Conservation (phyloP, 1,140 invertebrate species). For the Gonatopus flavifemur region DNA sequence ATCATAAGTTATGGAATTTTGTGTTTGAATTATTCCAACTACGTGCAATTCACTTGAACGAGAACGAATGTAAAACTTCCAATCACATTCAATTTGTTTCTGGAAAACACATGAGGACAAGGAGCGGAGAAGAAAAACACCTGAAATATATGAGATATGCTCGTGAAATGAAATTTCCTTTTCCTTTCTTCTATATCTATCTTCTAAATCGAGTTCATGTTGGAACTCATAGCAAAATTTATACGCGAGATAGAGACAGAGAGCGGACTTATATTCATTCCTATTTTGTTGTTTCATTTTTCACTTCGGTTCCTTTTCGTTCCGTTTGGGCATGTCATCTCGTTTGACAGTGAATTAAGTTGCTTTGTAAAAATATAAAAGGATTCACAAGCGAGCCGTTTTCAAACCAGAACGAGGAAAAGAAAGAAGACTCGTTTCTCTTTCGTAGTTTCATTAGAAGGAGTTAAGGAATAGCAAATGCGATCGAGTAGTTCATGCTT, state of each 20-base stretch:
- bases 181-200: neutral
- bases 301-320: conserved; percentile 25
- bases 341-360: conserved; percentile 39
- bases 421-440: conserved; percentile 10
- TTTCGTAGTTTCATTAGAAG: no score
- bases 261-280: no score
- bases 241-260: no score
- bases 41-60: no score
- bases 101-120: no score
- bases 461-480: conserved; percentile 41
- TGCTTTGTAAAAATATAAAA: conserved; percentile 48
- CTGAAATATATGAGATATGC: no score
- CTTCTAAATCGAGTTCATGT: conserved; percentile 8
- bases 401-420: conserved; percentile 12
- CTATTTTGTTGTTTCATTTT: conserved; percentile 9
- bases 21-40: no score
- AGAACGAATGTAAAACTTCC: no score
- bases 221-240: conserved; percentile 6
- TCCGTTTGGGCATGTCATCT: conserved; percentile 17
- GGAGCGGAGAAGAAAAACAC: no score
- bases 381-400: conserved; percentile 34
- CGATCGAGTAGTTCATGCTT: conserved; percentile 47
- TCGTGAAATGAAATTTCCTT: no score
- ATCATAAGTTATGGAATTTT: no score
- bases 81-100: no score